These are phyloP conservation scores for Spheniscus humboldti DNA, from an alignment of 2,797 vertebrate genomes.

Conservation along the genomic window DNA sequence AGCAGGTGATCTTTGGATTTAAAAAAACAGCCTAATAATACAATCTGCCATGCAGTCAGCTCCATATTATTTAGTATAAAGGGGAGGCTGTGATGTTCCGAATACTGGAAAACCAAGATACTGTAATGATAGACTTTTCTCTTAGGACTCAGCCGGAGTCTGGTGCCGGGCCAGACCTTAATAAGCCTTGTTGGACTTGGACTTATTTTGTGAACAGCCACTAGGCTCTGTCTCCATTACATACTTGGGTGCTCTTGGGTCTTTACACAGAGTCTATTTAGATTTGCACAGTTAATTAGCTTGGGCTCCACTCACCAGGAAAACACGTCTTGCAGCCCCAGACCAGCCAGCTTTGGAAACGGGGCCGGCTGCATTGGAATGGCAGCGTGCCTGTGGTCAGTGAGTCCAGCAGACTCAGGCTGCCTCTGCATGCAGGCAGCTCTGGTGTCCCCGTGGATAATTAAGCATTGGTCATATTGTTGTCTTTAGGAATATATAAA, in stretches of 20 bases:
- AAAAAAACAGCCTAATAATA: neutral
- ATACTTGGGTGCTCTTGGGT: neutral
- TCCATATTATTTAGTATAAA: neutral
- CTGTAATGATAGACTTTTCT: neutral
- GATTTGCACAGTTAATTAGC: neutral
- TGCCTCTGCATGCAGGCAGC: neutral
- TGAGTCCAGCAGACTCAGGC: rapidly evolving
- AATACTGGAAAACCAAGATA: neutral
- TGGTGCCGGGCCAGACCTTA: neutral
- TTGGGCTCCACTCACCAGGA: neutral
- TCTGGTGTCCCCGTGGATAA: neutral
- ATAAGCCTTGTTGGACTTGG: neutral
- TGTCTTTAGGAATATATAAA: neutral
- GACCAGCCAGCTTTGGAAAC: neutral
- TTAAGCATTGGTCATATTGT: neutral
- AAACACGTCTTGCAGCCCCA: neutral
- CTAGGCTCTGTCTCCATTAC: neutral
- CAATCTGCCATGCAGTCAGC: neutral
- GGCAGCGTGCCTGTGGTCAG: neutral
- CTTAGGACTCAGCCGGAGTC: neutral
- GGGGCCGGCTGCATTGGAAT: neutral
- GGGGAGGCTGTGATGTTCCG: neutral
- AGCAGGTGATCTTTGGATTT: neutral
- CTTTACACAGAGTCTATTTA: neutral
- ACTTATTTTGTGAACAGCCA: neutral